A percentile compares a stretch with the other conserved stretches of the same genome.
Conservation (phyloP, 2,888 invertebrate species). For the Agrotis clavis region DNA sequence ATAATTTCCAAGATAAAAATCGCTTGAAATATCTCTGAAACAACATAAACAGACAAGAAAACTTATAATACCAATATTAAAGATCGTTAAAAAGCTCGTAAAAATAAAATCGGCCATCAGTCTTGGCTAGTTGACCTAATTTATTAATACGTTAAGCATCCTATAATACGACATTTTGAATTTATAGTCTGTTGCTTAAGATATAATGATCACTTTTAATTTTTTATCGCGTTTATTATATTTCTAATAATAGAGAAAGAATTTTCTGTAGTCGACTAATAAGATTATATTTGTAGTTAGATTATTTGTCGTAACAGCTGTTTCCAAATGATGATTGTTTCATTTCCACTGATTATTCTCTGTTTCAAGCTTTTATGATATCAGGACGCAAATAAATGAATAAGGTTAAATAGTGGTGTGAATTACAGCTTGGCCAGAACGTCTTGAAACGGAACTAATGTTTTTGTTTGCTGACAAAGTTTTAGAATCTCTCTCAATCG, state of each 20-base stretch:
- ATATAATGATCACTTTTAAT: constrained; percentile 36
- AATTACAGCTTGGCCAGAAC: too few species aligned
- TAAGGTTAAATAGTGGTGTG: too few species aligned
- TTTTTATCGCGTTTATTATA: constrained; percentile 44
- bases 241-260: constrained; percentile 31
- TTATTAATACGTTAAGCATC: constrained; percentile 43
- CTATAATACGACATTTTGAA: constrained; percentile 44
- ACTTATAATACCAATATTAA: constrained; percentile 53
- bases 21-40: constrained; percentile 49
- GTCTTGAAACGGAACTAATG: too few species aligned
- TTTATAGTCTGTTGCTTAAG: constrained; percentile 39
- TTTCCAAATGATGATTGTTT: neutral
- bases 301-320: constrained; percentile 10
- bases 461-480: too few species aligned
- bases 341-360: too few species aligned
- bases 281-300: constrained; percentile 8
- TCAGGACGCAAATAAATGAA: too few species aligned
- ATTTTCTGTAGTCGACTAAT: constrained; percentile 7
- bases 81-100: constrained; percentile 58
- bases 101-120: constrained; percentile 55
- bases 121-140: constrained; percentile 50
- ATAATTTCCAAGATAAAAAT: constrained; percentile 41
- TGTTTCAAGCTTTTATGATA: too few species aligned
- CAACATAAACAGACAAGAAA: constrained; percentile 54
- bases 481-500: too few species aligned